phyloP scores from a whole-genome alignment of 2,113 vertebrate species.

The Morphnarchus princeps region DNA sequence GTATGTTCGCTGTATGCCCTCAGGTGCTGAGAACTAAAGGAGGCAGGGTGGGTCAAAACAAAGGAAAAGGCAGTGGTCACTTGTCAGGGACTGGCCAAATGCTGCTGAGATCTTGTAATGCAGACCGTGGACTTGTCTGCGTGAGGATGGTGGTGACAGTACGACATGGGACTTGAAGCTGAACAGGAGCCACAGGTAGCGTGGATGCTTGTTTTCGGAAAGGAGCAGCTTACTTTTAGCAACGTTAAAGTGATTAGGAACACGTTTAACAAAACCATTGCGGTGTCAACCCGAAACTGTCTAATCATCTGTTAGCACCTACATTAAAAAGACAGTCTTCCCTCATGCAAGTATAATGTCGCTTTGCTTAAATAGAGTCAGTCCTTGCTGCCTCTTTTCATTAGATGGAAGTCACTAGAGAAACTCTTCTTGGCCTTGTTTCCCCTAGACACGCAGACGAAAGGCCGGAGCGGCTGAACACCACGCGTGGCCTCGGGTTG shows the following conservation, averaged over 20 bases:
- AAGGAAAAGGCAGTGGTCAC: neutral
- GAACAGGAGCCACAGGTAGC: neutral
- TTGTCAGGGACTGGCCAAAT: neutral
- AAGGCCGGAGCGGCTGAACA: neutral
- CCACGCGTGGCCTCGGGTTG: rapidly evolving
- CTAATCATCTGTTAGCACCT: neutral
- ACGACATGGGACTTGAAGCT: no score
- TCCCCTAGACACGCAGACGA: rapidly evolving
- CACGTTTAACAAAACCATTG: neutral
- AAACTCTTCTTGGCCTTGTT: neutral
- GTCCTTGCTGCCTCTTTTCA: neutral
- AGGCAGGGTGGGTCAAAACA: neutral
- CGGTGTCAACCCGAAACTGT: neutral
- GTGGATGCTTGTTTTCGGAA: neutral
- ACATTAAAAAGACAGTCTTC: rapidly evolving
- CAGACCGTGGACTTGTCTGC: rapidly evolving
- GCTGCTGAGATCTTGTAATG: rapidly evolving
- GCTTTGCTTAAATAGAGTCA: neutral
- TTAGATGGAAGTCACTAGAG: neutral
- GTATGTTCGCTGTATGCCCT: neutral
- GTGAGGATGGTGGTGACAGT: rapidly evolving
- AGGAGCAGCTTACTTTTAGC: neutral
- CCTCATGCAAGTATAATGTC: neutral
- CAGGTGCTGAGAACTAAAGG: neutral
- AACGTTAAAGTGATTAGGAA: neutral